phyloP scores from a whole-genome alignment of 2,888 invertebrate genomes.

The Hypena proboscidalis region DNA sequence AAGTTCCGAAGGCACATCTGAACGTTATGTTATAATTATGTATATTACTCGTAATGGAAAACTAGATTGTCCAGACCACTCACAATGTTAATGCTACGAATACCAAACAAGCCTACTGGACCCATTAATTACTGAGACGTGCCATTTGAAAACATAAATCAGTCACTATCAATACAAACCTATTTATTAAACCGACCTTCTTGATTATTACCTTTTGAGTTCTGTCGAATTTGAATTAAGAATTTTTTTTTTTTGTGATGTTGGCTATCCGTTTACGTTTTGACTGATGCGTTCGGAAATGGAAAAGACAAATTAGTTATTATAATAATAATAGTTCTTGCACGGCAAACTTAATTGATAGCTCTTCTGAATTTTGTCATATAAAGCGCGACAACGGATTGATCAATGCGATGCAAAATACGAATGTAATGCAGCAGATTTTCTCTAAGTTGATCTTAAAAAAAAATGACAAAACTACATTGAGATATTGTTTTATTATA shows the following conservation, averaged over 20 bases:
- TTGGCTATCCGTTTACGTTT: conserved; percentile 24
- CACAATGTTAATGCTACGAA: conserved; percentile 53
- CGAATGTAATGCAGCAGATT: too few species aligned
- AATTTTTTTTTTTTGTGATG: conserved; percentile 19
- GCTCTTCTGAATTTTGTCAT: too few species aligned
- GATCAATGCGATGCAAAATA: too few species aligned
- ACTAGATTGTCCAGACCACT: conserved; percentile 56
- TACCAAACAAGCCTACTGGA: conserved; percentile 53
- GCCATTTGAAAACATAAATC: conserved; percentile 51
- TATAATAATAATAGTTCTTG: too few species aligned
- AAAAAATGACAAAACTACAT: too few species aligned
- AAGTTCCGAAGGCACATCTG: conserved; percentile 24
- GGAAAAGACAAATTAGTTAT: too few species aligned
- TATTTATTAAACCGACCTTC: conserved; percentile 40
- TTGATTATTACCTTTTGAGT: conserved; percentile 25
- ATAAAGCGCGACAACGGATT: too few species aligned
- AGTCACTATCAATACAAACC: conserved; percentile 37
- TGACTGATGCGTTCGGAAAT: conserved; percentile 23
- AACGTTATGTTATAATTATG: conserved; percentile 36
- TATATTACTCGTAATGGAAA: conserved; percentile 46
- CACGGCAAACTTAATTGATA: too few species aligned
- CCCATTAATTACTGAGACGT: conserved; percentile 47
- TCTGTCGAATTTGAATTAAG: conserved; percentile 14
- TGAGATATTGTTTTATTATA: too few species aligned
- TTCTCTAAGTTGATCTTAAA: too few species aligned